Percentiles rank a stretch among this genome's conserved stretches.
phyloP scores from a whole-genome alignment of 1,140 invertebrate species.

The Drosophila baimaii region DNA sequence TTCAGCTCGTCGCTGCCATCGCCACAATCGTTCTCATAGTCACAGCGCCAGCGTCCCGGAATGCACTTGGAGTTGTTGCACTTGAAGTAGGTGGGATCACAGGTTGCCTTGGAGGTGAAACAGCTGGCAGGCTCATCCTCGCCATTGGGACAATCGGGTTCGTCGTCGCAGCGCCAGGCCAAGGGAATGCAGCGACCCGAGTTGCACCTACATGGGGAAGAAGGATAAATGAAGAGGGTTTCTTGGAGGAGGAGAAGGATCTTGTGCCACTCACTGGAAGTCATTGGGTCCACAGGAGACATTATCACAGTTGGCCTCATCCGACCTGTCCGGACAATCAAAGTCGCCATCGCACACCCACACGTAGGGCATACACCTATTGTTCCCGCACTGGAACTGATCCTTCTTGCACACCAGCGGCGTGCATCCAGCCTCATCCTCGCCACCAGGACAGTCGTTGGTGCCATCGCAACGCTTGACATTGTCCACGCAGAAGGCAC shows the following conservation, averaged over 20 bases:
- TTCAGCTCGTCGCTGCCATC: constrained; percentile 90
- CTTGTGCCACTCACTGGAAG: constrained; percentile 78
- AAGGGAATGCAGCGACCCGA: constrained; percentile 91
- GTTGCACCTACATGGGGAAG: constrained; percentile 84
- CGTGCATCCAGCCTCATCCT: constrained; percentile 87
- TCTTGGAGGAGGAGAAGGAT: not conserved
- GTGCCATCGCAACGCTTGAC: constrained; percentile 85
- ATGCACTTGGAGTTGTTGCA: constrained; percentile 86
- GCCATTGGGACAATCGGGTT: constrained; percentile 88
- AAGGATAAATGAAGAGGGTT: not conserved
- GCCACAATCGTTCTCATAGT: constrained; percentile 92
- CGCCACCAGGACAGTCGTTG: constrained; percentile 89
- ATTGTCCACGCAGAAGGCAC: constrained; percentile 78
- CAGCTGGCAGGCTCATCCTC: constrained; percentile 89
- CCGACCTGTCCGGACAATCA: constrained; percentile 90
- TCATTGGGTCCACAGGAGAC: constrained; percentile 86
- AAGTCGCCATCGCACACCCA: constrained; percentile 92
- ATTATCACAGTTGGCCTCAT: constrained; percentile 87
- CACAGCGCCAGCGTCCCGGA: constrained; percentile 91
- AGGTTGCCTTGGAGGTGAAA: constrained; percentile 86
- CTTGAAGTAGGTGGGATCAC: constrained; percentile 91
- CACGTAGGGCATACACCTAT: constrained; percentile 90
- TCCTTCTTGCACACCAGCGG: constrained; percentile 85
- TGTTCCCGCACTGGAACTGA: constrained; percentile 90
- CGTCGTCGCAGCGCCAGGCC: constrained; percentile 92